Base-by-base conservation (phyloP, 2,797 vertebrate species). In the Syncerus caffer region DNA sequence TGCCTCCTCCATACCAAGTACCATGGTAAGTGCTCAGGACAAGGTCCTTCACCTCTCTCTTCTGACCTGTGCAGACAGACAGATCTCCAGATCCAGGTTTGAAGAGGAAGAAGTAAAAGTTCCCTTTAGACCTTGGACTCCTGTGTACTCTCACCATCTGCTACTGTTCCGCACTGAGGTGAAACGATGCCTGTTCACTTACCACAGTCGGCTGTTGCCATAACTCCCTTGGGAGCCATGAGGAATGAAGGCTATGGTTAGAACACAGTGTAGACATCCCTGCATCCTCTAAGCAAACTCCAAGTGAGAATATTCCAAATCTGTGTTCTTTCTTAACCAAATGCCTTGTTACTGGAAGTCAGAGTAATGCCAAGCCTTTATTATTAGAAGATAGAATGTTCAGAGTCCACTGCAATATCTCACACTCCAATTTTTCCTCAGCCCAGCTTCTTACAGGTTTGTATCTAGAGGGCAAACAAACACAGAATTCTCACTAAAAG, bases 401-500 rank as follows among this genome's bases (percentile, higher is more conserved):
- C 71, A 53, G 47, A 83, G 45, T 93, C 55, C 51, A 34, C n/a
- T 47, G 34, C n/a, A 51, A 11, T 83, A 38, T 14, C 78, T 62
- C 90, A 78, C 45, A 53, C 34, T 90, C 50, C 50, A n/a, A 55
- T 57, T 84, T 92, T 55, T 58, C 12, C 64, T 80, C 31, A 53
- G 42, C n/a, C 9, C 14, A 16, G 31, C 13, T 79, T 88, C 67
- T 80, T 62, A 3, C 13, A n/a, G 82, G 58, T 62, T 84, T 47
- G n/a, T 16, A 6, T 47, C 42, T 90, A 60, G 2, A 91, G 27
- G 80, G 6, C 47, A 84, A 71, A 86, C 47, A 83, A 82, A 74
- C 27, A 89, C 8, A 55, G 71, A 45, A 67, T 23, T 47, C 34
- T 80, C 84, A 71, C 31, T 13, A 14, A 74, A 55, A 91, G 51